Evolutionary conservation across 2,113 vertebrate species (phyloP).

Genomic region (Colossoma macropomum): DNA sequence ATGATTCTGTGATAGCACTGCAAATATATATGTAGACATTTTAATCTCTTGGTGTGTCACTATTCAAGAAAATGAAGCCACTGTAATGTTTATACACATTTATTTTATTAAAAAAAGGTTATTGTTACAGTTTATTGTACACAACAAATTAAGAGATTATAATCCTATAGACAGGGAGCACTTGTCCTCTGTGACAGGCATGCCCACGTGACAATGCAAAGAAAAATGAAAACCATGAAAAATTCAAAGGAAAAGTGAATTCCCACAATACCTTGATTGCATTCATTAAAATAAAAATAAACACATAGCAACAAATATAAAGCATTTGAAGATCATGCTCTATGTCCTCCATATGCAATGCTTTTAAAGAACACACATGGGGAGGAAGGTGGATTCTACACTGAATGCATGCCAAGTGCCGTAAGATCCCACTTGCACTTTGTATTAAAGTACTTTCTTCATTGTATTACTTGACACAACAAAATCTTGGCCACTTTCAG

Average conservation of each 20-base stretch:
- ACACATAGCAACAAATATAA: conserved; percentile 68
- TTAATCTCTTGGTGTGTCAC: not conserved
- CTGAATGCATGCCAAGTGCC: conserved; percentile 58
- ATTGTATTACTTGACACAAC: not conserved
- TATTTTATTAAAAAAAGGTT: conserved; percentile 86
- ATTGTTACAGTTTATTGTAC: conserved; percentile 90
- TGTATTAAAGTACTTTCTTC: not conserved
- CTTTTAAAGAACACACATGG: conserved; percentile 60
- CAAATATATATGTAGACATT: not conserved
- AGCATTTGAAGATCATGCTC: conserved; percentile 68
- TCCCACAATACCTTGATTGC: conserved; percentile 66
- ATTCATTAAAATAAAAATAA: conserved; percentile 53
- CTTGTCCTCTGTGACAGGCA: conserved; percentile 79
- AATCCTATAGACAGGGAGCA: conserved; percentile 85
- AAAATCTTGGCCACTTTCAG: not conserved
- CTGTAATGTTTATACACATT: conserved; percentile 42
- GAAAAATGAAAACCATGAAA: conserved; percentile 54
- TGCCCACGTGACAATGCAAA: conserved; percentile 83
- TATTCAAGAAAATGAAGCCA: not conserved
- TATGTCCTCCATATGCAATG: conserved; percentile 59
- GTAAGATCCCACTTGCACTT: conserved; percentile 36
- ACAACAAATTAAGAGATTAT: conserved; percentile 88
- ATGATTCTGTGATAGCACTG: too few relatives aligned
- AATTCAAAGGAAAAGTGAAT: not conserved
- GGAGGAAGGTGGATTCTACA: conserved; percentile 63